Base-by-base conservation (phyloP, 2,797 vertebrate species). In the Notoglanidium macrostoma region DNA sequence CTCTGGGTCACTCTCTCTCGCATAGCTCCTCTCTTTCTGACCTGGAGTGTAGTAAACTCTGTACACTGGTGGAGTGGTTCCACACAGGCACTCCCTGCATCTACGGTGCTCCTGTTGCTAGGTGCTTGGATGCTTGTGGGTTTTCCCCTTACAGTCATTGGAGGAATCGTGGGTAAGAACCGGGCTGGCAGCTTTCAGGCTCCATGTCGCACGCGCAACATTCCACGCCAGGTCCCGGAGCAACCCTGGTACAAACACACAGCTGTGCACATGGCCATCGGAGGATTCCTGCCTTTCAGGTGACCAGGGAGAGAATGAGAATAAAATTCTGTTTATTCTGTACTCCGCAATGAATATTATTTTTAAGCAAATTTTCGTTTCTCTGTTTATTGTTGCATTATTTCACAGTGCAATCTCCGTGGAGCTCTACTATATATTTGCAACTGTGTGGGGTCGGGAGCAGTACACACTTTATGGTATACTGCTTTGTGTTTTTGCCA, bases 251-350 rank as follows among this genome's bases (percentile, higher is more conserved):
- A 98, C 95, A 98, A 98, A 87, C 96, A 96, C 88, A 92, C 96
- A 0, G 92, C 95, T 0, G 96, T 98, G 32, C 97, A 98, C 94
- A 98, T 98, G 97, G 97, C 97, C 87, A 97, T 98, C 0, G 97
- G 97, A 0, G 97, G 97, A 87, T 98, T 98, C 92, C 95, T 98
- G 74, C 97, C 97, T n/a, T 98, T 98, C 95, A 98, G 97, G 97
- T 98, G 92, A 92, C 91, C 57, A 8, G 5, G 26, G 19, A 35
- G 29, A 40, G n/a, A 59, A 72, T 49, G 54, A n/a, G n/a, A 29
- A 49, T 63, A 9, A 26, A 81, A 40, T 40, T 3, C 40, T 40
- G 40, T 40, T 40, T 40, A 40, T 40, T 40, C 61, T 29, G 26
- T 32, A 68, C 23, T n/a, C 46, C 14, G 44, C 26, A 49, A 26